phyloP scores from a whole-genome alignment of 2,113 vertebrate genomes.

The Furnarius figulus region DNA sequence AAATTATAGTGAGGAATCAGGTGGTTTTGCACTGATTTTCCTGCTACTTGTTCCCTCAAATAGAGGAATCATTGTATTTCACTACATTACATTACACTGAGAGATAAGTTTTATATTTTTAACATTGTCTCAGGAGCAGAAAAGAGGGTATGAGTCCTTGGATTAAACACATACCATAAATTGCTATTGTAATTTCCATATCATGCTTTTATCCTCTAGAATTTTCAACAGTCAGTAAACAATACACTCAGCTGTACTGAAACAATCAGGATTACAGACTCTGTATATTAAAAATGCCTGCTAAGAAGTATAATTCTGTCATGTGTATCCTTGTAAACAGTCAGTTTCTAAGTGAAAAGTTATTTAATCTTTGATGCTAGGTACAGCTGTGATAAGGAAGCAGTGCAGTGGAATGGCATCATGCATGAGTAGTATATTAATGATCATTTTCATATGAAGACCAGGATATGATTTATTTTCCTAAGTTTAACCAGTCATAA shows the following conservation, averaged over 20 bases:
- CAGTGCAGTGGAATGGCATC: not conserved
- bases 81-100: not conserved
- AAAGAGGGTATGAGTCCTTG: not conserved
- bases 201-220: not conserved
- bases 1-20: not conserved
- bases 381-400: not conserved
- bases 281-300: not conserved
- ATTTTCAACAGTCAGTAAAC: not conserved
- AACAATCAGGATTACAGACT: not conserved
- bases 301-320: not conserved
- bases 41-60: not conserved
- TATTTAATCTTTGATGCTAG: not conserved
- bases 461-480: not conserved
- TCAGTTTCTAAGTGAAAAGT: not conserved
- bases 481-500: not conserved
- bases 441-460: not conserved
- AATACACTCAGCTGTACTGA: not conserved
- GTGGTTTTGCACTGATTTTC: not conserved
- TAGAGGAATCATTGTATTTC: not conserved
- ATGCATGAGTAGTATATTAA: not conserved
- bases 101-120: not conserved
- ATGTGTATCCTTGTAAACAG: not conserved
- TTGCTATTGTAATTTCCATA: not conserved
- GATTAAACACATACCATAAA: not conserved
- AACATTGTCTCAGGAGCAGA: not conserved